Base-by-base conservation (phyloP, 2,113 vertebrate species). In the Alectura lathami region DNA sequence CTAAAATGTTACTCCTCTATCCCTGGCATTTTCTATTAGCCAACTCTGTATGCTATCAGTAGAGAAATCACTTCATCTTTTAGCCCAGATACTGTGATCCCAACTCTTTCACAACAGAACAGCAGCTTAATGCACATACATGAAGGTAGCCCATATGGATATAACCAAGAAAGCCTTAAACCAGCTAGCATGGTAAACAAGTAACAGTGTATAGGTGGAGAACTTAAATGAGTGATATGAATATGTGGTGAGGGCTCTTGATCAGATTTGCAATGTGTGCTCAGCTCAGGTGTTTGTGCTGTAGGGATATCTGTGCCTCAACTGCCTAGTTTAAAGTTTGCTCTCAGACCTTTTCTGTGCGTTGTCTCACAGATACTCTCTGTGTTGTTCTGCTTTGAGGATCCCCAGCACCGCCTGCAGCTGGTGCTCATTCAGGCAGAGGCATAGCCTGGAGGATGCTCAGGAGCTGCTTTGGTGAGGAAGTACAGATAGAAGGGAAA, bases 211-310 rank as follows among this genome's bases (percentile, higher is more conserved):
- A 21, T 18, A 23, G 0, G 0, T 68, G 22, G 8, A 40, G 30
- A 47, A 40, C 11, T 73, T 48, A 68, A 38, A 60, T 17, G 21
- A 82, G 6, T 5, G 30, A 22, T 32, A 16, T 1, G 2, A 88
- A 9, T 17, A 12, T 3, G 6, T 47, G 27, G 26, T 32, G 24
- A 47, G 16, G 8, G 11, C 30, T 30, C 45, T 53, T 40, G 23
- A 43, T 34, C 20, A 17, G 15, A n/a, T 89, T 64, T 72, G 6
- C 8, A 30, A 12, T 0, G 12, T 1, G 1, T 38, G 5, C 9
- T 73, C 21, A 69, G 36, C 23, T n/a, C 2, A 3, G 11, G 16
- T 54, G 4, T 11, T 51, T 48, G 36, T 2, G 12, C 5, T 45
- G 8, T n/a, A n/a, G 7, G 10, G 43, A 43, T 64, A 43, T 34